A percentile compares a stretch with the other conserved stretches of the same genome.
These are phyloP conservation scores for Tuta absoluta DNA, from an alignment of 2,888 invertebrate genomes.

Conservation along the genomic window DNA sequence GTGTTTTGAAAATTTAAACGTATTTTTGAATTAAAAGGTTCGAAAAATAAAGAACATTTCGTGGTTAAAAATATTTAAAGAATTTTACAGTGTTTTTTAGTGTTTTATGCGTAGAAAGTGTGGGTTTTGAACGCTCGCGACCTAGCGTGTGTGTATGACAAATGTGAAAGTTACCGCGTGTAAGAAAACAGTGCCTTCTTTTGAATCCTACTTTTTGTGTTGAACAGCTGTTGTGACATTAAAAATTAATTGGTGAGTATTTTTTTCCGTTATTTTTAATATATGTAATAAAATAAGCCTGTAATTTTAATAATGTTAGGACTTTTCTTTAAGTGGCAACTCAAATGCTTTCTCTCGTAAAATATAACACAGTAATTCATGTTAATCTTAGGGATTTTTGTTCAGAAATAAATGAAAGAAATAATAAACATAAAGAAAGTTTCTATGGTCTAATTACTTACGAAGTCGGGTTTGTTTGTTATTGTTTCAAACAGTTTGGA, in stretches of 20 bases:
- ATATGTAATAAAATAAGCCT: too few species aligned
- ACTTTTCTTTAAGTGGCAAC: not conserved
- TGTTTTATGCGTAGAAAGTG: not conserved
- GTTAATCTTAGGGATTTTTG: not conserved
- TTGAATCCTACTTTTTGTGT: conserved; percentile 24
- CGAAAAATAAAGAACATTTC: not conserved
- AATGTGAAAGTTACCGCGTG: conserved; percentile 68
- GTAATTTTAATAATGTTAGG: too few species aligned
- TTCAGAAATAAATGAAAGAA: not conserved
- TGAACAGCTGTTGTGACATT: conserved; percentile 24
- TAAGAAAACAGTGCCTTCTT: conserved; percentile 47
- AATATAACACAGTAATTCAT: not conserved
- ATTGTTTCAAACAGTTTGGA: conserved; percentile 8
- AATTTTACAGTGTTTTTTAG: not conserved
- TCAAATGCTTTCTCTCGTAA: not conserved
- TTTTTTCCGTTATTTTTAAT: too few species aligned
- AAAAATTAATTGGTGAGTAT: conserved; percentile 18
- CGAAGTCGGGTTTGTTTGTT: not conserved
- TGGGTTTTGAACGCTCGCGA: not conserved
- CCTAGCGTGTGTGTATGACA: conserved; percentile 15
- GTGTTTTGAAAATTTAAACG: conserved; percentile 24
- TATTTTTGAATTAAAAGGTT: conserved; percentile 23
- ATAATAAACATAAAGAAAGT: not conserved
- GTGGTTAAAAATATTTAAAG: not conserved
- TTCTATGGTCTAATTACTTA: not conserved